These are phyloP conservation scores for Conus betulinus DNA, from an alignment of 1,140 invertebrate species.

Conservation along the genomic window DNA sequence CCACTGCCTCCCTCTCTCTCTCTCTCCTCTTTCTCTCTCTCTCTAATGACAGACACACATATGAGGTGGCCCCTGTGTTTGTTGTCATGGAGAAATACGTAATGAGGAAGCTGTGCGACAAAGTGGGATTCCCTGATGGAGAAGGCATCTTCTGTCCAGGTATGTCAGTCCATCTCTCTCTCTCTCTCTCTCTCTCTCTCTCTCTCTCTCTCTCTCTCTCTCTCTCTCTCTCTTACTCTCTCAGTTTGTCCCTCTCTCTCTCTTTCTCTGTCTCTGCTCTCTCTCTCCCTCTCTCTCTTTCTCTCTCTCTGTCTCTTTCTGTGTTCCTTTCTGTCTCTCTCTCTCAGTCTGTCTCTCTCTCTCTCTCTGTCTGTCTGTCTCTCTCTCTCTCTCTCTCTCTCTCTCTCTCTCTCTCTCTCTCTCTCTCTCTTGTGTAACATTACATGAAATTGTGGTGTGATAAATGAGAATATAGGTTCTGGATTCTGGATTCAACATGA, in stretches of 20 bases:
- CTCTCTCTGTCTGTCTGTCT: neutral
- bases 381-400: too few relatives aligned
- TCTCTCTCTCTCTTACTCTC: neutral
- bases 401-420: too few relatives aligned
- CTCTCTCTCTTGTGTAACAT: neutral
- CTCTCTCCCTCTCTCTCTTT: neutral
- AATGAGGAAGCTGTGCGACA: slow-evolving; percentile 93
- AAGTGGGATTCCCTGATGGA: slow-evolving; percentile 92
- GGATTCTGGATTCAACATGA: too few relatives aligned
- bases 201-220: neutral
- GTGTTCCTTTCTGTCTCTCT: neutral
- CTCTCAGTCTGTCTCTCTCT: neutral
- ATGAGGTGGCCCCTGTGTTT: slow-evolving; percentile 98
- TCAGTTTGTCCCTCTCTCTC: too few relatives aligned
- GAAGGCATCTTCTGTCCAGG: slow-evolving; percentile 97
- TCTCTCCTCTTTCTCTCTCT: neutral
- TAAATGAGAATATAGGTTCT: too few relatives aligned
- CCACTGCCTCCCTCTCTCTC: too few relatives aligned
- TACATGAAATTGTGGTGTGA: neutral
- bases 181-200: neutral
- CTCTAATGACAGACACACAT: slow-evolving; percentile 92
- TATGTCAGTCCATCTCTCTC: slow-evolving; percentile 33
- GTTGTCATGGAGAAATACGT: slow-evolving; percentile 98
- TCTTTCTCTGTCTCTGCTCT: neutral
- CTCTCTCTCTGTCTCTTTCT: too few relatives aligned